Conservation (phyloP, 2,888 invertebrate genomes). For the Helicoverpa assulta region DNA sequence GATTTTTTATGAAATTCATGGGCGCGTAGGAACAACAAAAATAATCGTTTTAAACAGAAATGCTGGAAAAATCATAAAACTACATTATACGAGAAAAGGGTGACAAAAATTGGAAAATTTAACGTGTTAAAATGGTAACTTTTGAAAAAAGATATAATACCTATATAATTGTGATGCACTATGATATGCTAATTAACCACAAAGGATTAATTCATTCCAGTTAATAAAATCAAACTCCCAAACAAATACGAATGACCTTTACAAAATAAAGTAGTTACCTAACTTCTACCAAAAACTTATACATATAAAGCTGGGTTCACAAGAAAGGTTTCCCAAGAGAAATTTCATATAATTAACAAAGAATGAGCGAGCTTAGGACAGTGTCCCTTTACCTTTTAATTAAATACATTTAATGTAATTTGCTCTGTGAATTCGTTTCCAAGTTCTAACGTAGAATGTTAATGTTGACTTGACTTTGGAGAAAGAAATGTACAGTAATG, state of each 20-base stretch:
- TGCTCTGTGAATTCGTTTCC: constrained; percentile 23
- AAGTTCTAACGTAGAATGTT: background rate
- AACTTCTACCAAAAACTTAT: background rate
- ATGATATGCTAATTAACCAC: background rate
- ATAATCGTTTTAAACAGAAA: no score
- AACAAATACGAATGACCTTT: constrained; percentile 8
- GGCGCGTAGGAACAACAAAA: no score
- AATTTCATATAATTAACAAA: constrained; percentile 53
- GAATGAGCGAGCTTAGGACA: constrained; percentile 32
- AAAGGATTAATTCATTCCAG: background rate
- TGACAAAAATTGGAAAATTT: no score
- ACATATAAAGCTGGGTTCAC: constrained; percentile 16
- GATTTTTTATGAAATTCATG: no score
- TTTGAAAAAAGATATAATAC: no score
- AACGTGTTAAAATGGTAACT: no score
- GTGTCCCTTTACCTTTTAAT: constrained; percentile 54
- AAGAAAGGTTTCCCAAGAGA: constrained; percentile 39
- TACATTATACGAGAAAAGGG: no score
- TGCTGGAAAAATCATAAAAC: no score
- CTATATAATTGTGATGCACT: no score
- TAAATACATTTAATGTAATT: constrained; percentile 43
- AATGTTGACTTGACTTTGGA: background rate
- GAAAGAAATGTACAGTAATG: background rate
- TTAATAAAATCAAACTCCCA: constrained; percentile 9
- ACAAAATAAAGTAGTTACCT: constrained; percentile 7